Evolutionary conservation across 2,113 vertebrate genomes (phyloP), one percentile per base, ranked within the genome.

Genomic region (Gymnocephalus cernua): DNA sequence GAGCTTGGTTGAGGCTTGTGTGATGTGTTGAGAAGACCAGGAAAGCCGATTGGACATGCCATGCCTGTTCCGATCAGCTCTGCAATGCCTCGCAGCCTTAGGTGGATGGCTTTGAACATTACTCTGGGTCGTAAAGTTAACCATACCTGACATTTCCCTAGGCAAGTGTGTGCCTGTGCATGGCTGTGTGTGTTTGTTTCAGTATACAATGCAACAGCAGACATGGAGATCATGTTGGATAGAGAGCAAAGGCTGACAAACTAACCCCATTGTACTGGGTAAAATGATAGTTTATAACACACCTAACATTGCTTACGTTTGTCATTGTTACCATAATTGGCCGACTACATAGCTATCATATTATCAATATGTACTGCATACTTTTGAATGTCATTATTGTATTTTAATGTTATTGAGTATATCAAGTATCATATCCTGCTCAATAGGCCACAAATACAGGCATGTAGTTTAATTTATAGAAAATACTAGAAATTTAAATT

Each of bases 81-180:
- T 61, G 62, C 67, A 57, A 38, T 76, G 86, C 87, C 90, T 83
- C 38, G 50, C 62, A 81, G 87, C 77, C 75, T 51, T n/a, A 78
- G 74, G 83, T 78, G 74, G 86, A 88, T 45, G 82, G 70, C 76
- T 91, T 72, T 90, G 78, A 90, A 90, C 88, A 75, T 83, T 85
- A 78, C 79, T 88, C 79, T 89, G 80, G 74, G 80, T 90, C 79
- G 78, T 83, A 88, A 87, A 87, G 84, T 82, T 92, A 90, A 93
- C 88, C 68, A 65, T 23, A 92, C 82, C 81, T 93, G 93, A 92
- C 88, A 69, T 92, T 89, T 91, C 86, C 87, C 32, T 48, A 47
- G 86, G 91, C 88, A 47, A 86, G 51, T 19, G 27, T 59, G 68
- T n/a, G 72, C n/a, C 50, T 65, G 53, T 38, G 47, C 59, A 41